These are phyloP conservation scores for Oryzias javanicus DNA, from an alignment of 2,113 vertebrate genomes.

Conservation along the genomic window DNA sequence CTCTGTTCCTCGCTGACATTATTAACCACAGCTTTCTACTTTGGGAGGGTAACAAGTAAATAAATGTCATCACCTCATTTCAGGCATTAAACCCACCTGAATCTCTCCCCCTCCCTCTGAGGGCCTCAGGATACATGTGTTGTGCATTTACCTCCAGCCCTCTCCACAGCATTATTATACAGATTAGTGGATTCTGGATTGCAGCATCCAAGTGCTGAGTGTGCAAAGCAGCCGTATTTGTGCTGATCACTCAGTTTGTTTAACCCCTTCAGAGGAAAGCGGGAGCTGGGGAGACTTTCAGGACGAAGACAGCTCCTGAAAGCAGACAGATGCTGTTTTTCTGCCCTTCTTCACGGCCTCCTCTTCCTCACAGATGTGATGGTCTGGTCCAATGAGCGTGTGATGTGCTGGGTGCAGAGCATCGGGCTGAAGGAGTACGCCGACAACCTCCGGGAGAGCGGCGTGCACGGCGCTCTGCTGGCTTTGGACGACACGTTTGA, in stretches of 20 bases:
- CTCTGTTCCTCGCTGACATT: no score
- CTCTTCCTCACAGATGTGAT: constrained; percentile 81
- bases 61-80: no score
- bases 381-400: constrained; percentile 93
- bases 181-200: constrained; percentile 1
- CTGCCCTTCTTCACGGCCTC: neutral
- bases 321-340: constrained; percentile 5
- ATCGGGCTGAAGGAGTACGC: constrained; percentile 91
- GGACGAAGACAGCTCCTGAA: constrained; percentile 20
- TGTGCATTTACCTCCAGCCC: constrained; percentile 6
- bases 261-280: neutral
- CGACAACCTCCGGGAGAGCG: constrained; percentile 88
- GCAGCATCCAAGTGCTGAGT: constrained; percentile 1
- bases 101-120: no score
- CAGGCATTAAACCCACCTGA: no score
- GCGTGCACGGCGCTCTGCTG: constrained; percentile 89
- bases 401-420: constrained; percentile 91
- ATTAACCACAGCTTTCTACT: no score
- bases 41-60: no score
- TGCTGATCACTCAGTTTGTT: neutral
- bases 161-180: constrained; percentile 4
- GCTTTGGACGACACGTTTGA: constrained; percentile 92
- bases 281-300: neutral
- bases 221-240: neutral
- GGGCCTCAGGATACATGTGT: neutral